Evolutionary conservation across 1,140 invertebrate species (phyloP), one percentile per base, ranked within the genome.

Genomic region (Drosophila parabipectinata): DNA sequence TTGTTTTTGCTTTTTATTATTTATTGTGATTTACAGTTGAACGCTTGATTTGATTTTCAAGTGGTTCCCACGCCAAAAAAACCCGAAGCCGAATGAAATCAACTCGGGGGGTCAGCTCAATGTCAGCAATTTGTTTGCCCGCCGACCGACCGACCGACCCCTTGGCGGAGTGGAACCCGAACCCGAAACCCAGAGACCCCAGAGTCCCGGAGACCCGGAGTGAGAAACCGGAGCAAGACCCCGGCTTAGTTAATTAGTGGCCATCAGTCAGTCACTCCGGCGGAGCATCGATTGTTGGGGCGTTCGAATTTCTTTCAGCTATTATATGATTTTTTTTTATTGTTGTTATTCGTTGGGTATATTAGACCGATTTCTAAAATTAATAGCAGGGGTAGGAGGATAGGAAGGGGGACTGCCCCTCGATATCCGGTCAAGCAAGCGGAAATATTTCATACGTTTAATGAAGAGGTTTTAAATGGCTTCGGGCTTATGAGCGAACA

Each of bases 11-110:
- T 90, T 88, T 81, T 88, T 90, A 79, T 90, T 90, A 89, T 91
- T 91, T 91, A 91, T 91, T 91, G 73, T 91, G 89, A 91, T 91
- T 91, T 85, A 89, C 89, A 91, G 89, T 85, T 91, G 89, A 91
- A 83, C 69, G 89, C 80, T 91, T 91, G 89, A 91, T 91, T 91
- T 90, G 89, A 89, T 79, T 90, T 91, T 91, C 83, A 91, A 91
- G 89, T 91, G 89, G 69, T 91, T 89, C 80, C 75, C 83, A 90
- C 77, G 77, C 80, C 85, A 78, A 7, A 44, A 12, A 44, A 18
- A 60, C 37, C 12, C 32, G 12, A 30, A 12, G 5, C 61, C 34
- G 30, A 24, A 37, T 37, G 34, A 14, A 7, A 26, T 15, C 39
- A 44, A 57, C 48, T 57, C 18, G 28, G 56, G 72, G 63, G 72